phyloP scores from a whole-genome alignment of 2,888 invertebrate species.

The Pocota personata region DNA sequence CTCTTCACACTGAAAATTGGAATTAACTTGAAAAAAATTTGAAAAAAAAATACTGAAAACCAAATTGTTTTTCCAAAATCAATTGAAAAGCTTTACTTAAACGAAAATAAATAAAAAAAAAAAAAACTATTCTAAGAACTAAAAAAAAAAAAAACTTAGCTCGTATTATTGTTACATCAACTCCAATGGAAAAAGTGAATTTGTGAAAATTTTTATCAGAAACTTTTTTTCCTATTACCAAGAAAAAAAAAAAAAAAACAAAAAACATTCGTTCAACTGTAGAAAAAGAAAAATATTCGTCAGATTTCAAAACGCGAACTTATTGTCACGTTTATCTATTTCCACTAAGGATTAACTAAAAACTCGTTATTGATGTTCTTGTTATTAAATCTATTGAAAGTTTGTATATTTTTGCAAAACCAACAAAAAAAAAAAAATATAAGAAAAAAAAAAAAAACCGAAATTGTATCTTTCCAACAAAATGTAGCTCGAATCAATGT shows the following conservation, averaged over 20 bases:
- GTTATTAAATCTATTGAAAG: slow-evolving; percentile 69
- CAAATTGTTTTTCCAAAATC: slow-evolving; percentile 37
- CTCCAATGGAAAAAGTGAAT: slow-evolving; percentile 27
- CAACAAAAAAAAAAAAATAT: slow-evolving; percentile 6
- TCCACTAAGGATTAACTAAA: slow-evolving; percentile 46
- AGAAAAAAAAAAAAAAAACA: slow-evolving; percentile 16
- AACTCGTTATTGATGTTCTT: slow-evolving; percentile 70
- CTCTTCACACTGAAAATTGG: slow-evolving; percentile 64
- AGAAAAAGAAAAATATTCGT: slow-evolving; percentile 31
- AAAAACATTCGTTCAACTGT: slow-evolving; percentile 19
- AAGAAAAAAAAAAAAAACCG: slow-evolving; percentile 6
- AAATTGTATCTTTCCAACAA: slow-evolving; percentile 30
- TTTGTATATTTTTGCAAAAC: slow-evolving; percentile 71
- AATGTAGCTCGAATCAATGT: slow-evolving; percentile 57
- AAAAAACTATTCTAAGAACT: slow-evolving; percentile 39
- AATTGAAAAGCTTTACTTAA: slow-evolving; percentile 68
- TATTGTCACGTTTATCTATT: slow-evolving; percentile 44
- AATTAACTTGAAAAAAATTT: slow-evolving; percentile 31
- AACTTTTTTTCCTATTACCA: slow-evolving; percentile 31
- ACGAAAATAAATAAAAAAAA: slow-evolving; percentile 25
- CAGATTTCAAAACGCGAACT: slow-evolving; percentile 42
- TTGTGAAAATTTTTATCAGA: slow-evolving; percentile 45
- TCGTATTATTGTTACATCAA: slow-evolving; percentile 50
- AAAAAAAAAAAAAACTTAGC: slow-evolving; percentile 34
- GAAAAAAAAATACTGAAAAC: slow-evolving; percentile 22